Conservation (phyloP, 2,797 vertebrate species). For the Rhinogobio ventralis region DNA sequence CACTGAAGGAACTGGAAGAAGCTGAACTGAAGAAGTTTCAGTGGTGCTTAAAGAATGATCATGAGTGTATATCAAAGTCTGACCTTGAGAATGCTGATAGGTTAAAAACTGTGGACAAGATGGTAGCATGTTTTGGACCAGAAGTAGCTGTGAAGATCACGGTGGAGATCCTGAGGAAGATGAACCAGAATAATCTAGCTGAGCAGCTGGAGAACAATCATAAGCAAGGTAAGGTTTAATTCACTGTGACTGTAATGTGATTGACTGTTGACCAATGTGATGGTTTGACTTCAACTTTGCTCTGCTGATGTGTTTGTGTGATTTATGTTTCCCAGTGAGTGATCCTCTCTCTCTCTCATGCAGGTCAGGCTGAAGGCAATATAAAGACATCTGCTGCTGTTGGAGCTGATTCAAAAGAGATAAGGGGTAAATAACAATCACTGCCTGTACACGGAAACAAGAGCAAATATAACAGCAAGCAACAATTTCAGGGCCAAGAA, state of each 20-base stretch:
- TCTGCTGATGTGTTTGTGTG: not conserved
- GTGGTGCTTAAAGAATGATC: too few species aligned
- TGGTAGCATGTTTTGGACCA: not conserved
- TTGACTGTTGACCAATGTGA: not conserved
- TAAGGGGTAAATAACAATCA: not conserved
- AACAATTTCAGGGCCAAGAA: too few species aligned
- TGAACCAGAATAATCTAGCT: not conserved
- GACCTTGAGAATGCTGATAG: not conserved
- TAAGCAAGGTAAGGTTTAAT: not conserved
- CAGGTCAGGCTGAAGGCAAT: not conserved
- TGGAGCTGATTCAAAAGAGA: not conserved
- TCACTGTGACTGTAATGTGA: not conserved
- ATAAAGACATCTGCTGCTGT: not conserved
- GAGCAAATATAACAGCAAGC: too few species aligned
- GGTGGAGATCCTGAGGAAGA: not conserved
- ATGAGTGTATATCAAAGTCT: not conserved
- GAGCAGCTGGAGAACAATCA: not conserved
- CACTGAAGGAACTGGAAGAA: too few species aligned
- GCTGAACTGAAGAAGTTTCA: too few species aligned
- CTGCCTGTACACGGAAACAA: not conserved
- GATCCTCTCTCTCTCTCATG: not conserved
- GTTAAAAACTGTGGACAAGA: not conserved
- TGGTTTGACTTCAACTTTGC: not conserved
- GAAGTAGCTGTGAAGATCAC: not conserved
- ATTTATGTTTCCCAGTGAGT: not conserved